Evolutionary conservation across 1,140 invertebrate species (phyloP).

Genomic region (Babylonia areolata): DNA sequence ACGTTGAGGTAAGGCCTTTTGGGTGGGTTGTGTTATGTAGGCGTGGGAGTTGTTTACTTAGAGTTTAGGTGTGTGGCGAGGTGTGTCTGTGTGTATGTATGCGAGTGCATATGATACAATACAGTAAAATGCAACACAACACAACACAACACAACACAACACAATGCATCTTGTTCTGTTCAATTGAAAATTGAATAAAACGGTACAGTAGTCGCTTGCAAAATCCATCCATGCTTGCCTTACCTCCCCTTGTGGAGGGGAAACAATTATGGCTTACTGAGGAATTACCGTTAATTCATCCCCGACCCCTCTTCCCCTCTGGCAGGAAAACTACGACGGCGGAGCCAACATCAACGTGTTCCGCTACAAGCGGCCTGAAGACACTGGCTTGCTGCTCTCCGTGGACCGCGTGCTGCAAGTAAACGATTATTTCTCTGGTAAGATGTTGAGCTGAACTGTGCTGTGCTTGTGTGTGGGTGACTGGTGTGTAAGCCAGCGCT

Average conservation of each 20-base stretch:
- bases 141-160: neutral
- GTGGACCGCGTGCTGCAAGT: slow-evolving; percentile 2
- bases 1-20: slow-evolving; percentile 1
- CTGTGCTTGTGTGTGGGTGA: too few species aligned
- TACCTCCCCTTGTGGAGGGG: too few species aligned
- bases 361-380: neutral
- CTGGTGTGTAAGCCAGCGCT: too few species aligned
- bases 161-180: neutral
- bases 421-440: slow-evolving; percentile 14
- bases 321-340: neutral
- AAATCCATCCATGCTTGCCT: too few species aligned
- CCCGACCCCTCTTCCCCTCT: neutral
- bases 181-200: too few species aligned
- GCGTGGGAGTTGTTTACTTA: too few species aligned
- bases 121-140: too few species aligned
- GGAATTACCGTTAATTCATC: too few species aligned
- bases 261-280: too few species aligned
- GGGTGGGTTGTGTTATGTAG: too few species aligned
- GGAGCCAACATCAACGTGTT: slow-evolving; percentile 3
- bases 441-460: neutral
- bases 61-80: neutral
- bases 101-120: neutral
- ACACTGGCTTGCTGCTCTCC: neutral
- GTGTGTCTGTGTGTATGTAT: neutral
- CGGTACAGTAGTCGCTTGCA: too few species aligned